A percentile compares a stretch with the other conserved stretches of the same genome.
Evolutionary conservation across 2,888 invertebrate species (phyloP).

Genomic region (Ectropis crepuscularia): DNA sequence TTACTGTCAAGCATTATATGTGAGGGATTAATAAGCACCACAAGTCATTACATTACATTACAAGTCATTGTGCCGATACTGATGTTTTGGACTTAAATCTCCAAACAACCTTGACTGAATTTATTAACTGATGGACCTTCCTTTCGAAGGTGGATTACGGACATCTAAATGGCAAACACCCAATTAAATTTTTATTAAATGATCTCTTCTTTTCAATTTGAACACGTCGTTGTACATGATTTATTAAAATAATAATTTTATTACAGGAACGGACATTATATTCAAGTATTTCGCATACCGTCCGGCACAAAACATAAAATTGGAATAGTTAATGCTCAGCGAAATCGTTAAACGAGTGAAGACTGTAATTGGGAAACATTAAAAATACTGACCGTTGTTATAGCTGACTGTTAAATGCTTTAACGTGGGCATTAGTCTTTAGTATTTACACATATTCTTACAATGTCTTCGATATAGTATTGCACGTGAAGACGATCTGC

Average conservation of each 20-base stretch:
- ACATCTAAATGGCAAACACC: conserved; percentile 19
- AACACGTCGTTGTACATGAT: conserved; percentile 12
- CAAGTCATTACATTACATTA: conserved; percentile 18
- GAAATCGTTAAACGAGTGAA: conserved; percentile 80
- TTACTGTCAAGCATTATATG: conserved; percentile 24
- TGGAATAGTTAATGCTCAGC: conserved; percentile 80
- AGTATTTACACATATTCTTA: conserved; percentile 73
- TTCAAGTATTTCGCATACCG: conserved; percentile 69
- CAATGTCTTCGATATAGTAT: conserved; percentile 63
- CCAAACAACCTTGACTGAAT: conserved; percentile 20
- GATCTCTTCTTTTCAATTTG: conserved; percentile 12
- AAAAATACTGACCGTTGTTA: conserved; percentile 78
- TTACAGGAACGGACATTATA: conserved; percentile 34
- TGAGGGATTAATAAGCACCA: conserved; percentile 24
- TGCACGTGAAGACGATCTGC: conserved; percentile 37
- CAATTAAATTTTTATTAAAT: conserved; percentile 14
- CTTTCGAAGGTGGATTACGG: conserved; percentile 13
- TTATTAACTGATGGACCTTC: conserved; percentile 12
- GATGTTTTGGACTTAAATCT: conserved; percentile 20
- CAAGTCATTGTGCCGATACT: conserved; percentile 10
- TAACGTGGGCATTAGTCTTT: conserved; percentile 76
- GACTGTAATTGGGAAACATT: conserved; percentile 83
- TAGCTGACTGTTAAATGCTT: conserved; percentile 80
- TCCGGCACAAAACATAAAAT: conserved; percentile 75
- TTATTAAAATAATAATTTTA: conserved; percentile 24